Evolutionary conservation across 1,140 invertebrate genomes (phyloP).

Genomic region (Sarcophaga bullata): DNA sequence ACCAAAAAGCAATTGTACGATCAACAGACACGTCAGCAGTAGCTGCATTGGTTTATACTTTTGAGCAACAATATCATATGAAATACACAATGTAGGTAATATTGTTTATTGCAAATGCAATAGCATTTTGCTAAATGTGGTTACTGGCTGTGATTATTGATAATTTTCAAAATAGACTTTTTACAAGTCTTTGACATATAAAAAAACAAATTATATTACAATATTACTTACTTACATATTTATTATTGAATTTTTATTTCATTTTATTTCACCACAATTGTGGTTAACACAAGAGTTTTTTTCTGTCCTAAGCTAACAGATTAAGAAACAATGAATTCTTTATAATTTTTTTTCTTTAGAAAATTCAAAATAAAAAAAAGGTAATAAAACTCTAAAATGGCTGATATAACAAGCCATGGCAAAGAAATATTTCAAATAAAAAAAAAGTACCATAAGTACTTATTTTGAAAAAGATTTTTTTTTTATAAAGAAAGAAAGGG

Average conservation of each 20-base stretch:
- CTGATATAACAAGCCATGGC: not conserved
- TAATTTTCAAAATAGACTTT: constrained; percentile 33
- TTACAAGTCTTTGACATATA: constrained; percentile 36
- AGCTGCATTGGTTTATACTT: not conserved
- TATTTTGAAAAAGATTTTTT: not conserved
- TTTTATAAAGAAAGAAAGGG: not conserved
- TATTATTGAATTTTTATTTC: too few relatives aligned
- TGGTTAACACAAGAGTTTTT: constrained; percentile 28
- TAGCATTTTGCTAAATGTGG: constrained; percentile 26
- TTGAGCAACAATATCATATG: not conserved
- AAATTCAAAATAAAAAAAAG: not conserved
- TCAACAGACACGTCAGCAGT: not conserved
- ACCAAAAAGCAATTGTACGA: not conserved
- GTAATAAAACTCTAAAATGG: not conserved
- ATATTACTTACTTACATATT: not conserved
- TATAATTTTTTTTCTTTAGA: not conserved
- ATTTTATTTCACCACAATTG: constrained; percentile 30
- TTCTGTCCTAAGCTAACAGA: not conserved
- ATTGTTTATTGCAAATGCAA: too few relatives aligned
- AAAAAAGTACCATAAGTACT: not conserved
- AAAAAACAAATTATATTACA: constrained; percentile 13
- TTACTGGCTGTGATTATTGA: constrained; percentile 36
- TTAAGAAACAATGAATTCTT: constrained; percentile 4
- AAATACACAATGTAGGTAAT: not conserved
- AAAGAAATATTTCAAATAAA: not conserved